A percentile compares a stretch with the other conserved stretches of the same genome.
These are phyloP conservation scores for Gadus chalcogrammus DNA, from an alignment of 2,113 vertebrate species.

Conservation along the genomic window DNA sequence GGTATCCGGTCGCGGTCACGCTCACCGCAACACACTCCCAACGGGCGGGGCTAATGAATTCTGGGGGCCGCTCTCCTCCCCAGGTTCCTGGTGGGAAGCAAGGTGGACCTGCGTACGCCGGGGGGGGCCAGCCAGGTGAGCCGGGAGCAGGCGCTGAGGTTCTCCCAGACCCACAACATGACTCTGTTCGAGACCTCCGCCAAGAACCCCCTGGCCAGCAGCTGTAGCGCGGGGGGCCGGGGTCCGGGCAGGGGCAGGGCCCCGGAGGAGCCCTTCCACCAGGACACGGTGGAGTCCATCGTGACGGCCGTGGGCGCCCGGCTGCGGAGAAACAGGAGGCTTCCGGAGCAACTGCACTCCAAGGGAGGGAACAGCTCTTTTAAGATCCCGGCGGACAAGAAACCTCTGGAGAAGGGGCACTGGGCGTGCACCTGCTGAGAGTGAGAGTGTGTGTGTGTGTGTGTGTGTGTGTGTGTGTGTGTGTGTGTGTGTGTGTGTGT, in stretches of 20 bases:
- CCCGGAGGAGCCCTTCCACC: slow-evolving; percentile 49
- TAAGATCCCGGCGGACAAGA: slow-evolving; percentile 63
- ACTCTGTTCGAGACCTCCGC: slow-evolving; percentile 91
- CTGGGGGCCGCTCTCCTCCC: slow-evolving; percentile 18
- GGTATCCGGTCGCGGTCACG: no score
- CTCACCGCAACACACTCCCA: neutral
- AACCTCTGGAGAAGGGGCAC: slow-evolving; percentile 62
- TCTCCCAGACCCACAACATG: slow-evolving; percentile 88
- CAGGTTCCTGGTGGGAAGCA: slow-evolving; percentile 92
- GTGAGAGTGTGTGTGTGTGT: neutral
- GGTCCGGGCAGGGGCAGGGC: neutral
- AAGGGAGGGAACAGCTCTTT: slow-evolving; percentile 65
- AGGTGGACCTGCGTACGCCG: slow-evolving; percentile 78
- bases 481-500: neutral
- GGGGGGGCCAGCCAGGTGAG: slow-evolving; percentile 70
- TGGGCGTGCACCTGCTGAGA: slow-evolving; percentile 83
- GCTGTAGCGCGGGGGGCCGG: neutral
- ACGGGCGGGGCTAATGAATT: no score
- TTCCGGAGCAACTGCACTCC: slow-evolving; percentile 39
- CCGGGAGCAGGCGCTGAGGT: slow-evolving; percentile 83
- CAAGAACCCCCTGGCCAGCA: slow-evolving; percentile 77
- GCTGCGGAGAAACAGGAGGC: slow-evolving; percentile 83
- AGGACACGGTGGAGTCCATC: slow-evolving; percentile 86
- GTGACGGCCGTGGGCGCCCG: slow-evolving; percentile 86
- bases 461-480: no score